Percentiles rank a stretch among this genome's conserved stretches.
phyloP scores from a whole-genome alignment of 2,888 invertebrate species.

The Phrixothrix hirtus region DNA sequence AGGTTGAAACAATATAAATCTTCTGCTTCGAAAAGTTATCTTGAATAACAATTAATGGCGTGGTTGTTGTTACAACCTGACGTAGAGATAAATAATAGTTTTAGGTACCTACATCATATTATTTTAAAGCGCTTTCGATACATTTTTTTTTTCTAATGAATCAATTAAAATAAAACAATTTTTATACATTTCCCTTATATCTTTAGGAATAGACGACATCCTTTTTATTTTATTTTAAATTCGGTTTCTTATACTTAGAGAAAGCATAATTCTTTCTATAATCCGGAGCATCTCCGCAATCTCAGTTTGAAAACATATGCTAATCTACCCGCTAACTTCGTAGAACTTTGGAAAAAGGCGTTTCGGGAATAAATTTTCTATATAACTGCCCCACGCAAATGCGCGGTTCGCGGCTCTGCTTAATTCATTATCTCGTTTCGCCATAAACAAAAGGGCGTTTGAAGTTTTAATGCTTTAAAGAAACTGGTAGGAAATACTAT shows the following conservation, averaged over 20 bases:
- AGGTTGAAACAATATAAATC: no score
- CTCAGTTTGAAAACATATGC: constrained; percentile 25
- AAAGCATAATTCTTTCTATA: constrained; percentile 19
- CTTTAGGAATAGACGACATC: constrained; percentile 9
- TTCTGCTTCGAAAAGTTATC: no score
- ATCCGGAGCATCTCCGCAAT: constrained; percentile 22
- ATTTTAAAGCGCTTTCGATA: no score
- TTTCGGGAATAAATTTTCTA: constrained; percentile 39
- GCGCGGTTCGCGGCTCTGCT: constrained; percentile 31
- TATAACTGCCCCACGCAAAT: constrained; percentile 40
- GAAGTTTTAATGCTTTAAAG: constrained; percentile 26
- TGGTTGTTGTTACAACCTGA: no score
- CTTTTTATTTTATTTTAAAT: constrained; percentile 17
- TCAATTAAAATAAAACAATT: no score
- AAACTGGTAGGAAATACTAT: neutral
- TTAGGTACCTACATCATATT: no score
- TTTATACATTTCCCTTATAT: constrained; percentile 14
- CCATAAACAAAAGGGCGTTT: constrained; percentile 34
- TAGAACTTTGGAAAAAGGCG: constrained; percentile 36
- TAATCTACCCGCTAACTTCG: constrained; percentile 23
- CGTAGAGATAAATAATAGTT: no score
- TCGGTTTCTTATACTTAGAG: constrained; percentile 9
- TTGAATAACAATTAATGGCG: no score
- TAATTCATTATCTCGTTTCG: constrained; percentile 32
- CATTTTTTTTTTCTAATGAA: no score